phyloP scores from a whole-genome alignment of 2,888 invertebrate species.

The Andrena camellia region DNA sequence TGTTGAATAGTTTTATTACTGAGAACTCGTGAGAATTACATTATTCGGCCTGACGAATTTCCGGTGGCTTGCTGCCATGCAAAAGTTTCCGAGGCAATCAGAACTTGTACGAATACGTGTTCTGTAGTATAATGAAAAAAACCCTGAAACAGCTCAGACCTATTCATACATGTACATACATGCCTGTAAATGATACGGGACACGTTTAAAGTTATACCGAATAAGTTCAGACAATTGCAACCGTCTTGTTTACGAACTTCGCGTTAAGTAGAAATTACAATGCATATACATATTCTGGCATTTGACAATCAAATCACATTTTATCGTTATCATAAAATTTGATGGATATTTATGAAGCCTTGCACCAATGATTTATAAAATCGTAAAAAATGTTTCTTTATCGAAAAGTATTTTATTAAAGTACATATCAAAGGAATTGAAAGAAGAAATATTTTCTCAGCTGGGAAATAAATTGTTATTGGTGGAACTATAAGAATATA shows the following conservation, averaged over 20 bases:
- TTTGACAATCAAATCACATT: slow-evolving; percentile 6
- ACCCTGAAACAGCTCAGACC: not conserved
- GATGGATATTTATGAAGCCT: too few species aligned
- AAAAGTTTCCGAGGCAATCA: slow-evolving; percentile 51
- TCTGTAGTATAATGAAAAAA: slow-evolving; percentile 13
- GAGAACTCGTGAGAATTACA: slow-evolving; percentile 33
- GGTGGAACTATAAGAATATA: not conserved
- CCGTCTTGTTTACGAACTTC: not conserved
- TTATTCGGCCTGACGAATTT: slow-evolving; percentile 44
- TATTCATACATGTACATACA: not conserved
- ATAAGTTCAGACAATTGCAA: not conserved
- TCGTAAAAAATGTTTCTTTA: too few species aligned
- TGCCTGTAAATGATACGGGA: not conserved
- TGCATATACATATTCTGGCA: not conserved
- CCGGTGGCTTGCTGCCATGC: slow-evolving; percentile 19
- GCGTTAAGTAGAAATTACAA: not conserved
- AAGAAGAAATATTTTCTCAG: too few species aligned
- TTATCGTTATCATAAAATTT: too few species aligned
- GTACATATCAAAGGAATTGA: too few species aligned
- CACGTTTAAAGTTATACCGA: not conserved
- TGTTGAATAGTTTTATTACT: slow-evolving; percentile 32
- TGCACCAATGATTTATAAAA: too few species aligned
- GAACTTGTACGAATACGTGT: slow-evolving; percentile 35
- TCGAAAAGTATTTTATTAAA: too few species aligned
- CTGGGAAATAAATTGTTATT: too few species aligned